Evolutionary conservation across 2,888 invertebrate species (phyloP), one percentile per base, ranked within the genome.

Genomic region (Blastobasis adustella): DNA sequence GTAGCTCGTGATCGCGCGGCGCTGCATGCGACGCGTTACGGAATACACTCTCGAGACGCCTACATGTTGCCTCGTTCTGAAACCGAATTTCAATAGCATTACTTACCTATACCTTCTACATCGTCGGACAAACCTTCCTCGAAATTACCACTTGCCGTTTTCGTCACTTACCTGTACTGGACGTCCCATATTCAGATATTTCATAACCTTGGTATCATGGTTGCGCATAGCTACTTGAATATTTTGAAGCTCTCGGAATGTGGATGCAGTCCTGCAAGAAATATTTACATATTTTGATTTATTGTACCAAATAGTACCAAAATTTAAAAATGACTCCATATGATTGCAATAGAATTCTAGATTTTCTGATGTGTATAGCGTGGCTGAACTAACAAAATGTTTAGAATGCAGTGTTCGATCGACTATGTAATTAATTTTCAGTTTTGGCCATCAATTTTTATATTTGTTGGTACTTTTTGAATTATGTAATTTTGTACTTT

Each of bases 231-330:
- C 74, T 45, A 85, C 83, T 65, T 91, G 90, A 59, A 92, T 82
- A 60, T 79, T 89, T 65, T 89, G 86, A 49, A 91, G 70, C 63
- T 91, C 90, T 55, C 86, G 86, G 63, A 90, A 89, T 62, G 89
- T 90, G 10, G 86, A 80, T 36, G 84, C 79, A 56, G 90, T 90
- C 68, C 91, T 91, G 73, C 53, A 87, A 89, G 56, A 6, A 54
- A 23, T 23, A 23, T 23, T 23, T 23, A 23, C 23, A 23, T 23
- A 2, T 23, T 2, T 23, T 23, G n/a, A 23, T 23, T 23, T 23
- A 23, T 23, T 23, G 23, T 23, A n/a, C n/a, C n/a, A n/a, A n/a
- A n/a, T n/a, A n/a, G n/a, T n/a, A n/a, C n/a, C n/a, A n/a, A n/a
- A n/a, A n/a, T n/a, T n/a, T n/a, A n/a, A n/a, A n/a, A n/a, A n/a